phyloP scores from a whole-genome alignment of 1,140 invertebrate species.

The Ptiloglossa arizonensis region DNA sequence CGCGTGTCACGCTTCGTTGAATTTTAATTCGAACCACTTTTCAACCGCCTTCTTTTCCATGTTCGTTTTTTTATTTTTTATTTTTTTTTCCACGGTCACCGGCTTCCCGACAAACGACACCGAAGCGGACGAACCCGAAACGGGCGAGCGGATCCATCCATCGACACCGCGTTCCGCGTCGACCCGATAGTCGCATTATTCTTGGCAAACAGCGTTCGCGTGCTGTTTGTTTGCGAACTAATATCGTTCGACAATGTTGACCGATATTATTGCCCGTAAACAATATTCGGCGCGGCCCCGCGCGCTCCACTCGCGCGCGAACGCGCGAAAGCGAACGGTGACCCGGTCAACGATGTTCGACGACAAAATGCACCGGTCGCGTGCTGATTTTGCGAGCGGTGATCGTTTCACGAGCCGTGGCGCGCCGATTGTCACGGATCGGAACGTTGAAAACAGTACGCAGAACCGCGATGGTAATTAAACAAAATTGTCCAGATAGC shows the following conservation, averaged over 20 bases:
- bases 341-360: background rate
- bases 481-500: too few species aligned
- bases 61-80: too few species aligned
- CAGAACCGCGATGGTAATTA: too few species aligned
- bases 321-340: too few species aligned
- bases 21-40: slow-evolving; percentile 32
- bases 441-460: too few species aligned
- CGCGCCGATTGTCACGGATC: too few species aligned
- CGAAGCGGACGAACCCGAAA: background rate
- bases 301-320: background rate
- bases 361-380: too few species aligned
- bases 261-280: slow-evolving; percentile 17
- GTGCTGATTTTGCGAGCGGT: too few species aligned
- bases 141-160: background rate
- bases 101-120: background rate
- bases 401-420: too few species aligned
- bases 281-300: background rate
- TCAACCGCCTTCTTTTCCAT: background rate
- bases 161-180: too few species aligned
- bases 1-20: slow-evolving; percentile 2
- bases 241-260: slow-evolving; percentile 9
- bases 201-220: background rate
- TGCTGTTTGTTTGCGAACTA: background rate
- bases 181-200: slow-evolving; percentile 6
- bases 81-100: too few species aligned